Evolutionary conservation across 2,797 vertebrate species (phyloP).

Genomic region (Masticophis lateralis): DNA sequence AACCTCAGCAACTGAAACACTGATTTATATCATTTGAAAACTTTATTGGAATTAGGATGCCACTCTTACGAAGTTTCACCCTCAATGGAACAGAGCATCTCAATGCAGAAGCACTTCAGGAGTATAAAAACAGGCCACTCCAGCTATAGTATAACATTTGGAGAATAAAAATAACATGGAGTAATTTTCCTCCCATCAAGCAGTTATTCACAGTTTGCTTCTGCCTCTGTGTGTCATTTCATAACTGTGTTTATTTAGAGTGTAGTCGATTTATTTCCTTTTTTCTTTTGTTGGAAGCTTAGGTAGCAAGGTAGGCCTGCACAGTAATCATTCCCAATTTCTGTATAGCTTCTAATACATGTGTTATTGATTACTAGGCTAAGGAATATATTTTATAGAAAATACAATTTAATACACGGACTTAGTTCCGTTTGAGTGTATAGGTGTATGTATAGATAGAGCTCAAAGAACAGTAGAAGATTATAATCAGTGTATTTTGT

Average conservation of each 20-base stretch:
- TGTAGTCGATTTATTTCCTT: not conserved
- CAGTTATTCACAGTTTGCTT: not conserved
- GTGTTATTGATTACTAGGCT: not conserved
- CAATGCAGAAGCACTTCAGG: not conserved
- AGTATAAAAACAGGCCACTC: not conserved
- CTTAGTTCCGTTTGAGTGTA: not conserved
- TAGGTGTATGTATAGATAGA: not conserved
- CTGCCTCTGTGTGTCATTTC: not conserved
- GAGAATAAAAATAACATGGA: not conserved
- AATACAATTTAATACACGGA: not conserved
- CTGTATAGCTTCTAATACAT: not conserved
- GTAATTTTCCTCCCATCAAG: not conserved
- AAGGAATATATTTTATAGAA: not conserved
- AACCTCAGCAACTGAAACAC: not conserved
- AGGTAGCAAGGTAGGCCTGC: not conserved
- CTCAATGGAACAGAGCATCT: not conserved
- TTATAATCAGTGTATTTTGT: not conserved
- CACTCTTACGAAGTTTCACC: not conserved
- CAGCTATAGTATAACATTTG: not conserved
- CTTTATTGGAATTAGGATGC: not conserved
- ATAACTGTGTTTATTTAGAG: not conserved
- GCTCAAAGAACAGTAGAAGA: not conserved
- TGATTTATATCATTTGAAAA: not conserved
- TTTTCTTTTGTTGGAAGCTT: not conserved
- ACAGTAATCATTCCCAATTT: not conserved